phyloP scores from a whole-genome alignment of 2,113 vertebrate genomes.

The Spea multiplicata region DNA sequence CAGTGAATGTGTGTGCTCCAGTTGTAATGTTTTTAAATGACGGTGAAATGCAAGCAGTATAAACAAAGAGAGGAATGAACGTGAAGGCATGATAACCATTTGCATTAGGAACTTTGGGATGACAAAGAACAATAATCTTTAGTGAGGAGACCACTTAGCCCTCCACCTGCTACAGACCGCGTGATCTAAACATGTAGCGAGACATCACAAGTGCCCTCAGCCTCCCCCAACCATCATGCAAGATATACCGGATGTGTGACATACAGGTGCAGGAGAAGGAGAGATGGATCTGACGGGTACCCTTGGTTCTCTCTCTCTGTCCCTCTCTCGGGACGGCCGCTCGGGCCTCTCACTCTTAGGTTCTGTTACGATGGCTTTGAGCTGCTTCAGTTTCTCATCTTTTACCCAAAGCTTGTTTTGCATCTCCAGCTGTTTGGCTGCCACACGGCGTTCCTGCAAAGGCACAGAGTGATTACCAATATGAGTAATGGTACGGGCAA shows the following conservation, averaged over 20 bases:
- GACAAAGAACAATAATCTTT: not conserved
- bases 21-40: too few species aligned
- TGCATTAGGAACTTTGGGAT: not conserved
- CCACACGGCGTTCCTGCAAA: conserved; percentile 83
- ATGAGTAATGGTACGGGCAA: too few species aligned
- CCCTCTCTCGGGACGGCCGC: conserved; percentile 76
- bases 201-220: not conserved
- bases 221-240: not conserved
- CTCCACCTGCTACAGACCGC: not conserved
- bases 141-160: not conserved
- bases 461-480: not conserved
- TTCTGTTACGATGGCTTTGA: conserved; percentile 93
- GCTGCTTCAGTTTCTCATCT: conserved; percentile 95
- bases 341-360: conserved; percentile 73
- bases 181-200: not conserved
- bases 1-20: too few species aligned
- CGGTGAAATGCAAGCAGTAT: too few species aligned
- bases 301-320: conserved; percentile 64
- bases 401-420: conserved; percentile 99
- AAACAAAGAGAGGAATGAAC: too few species aligned
- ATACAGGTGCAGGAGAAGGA: conserved; percentile 74
- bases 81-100: not conserved
- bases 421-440: conserved; percentile 94
- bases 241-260: conserved; percentile 51
- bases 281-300: conserved; percentile 73